Conservation (phyloP, 2,113 vertebrate genomes). For the Naja naja region DNA sequence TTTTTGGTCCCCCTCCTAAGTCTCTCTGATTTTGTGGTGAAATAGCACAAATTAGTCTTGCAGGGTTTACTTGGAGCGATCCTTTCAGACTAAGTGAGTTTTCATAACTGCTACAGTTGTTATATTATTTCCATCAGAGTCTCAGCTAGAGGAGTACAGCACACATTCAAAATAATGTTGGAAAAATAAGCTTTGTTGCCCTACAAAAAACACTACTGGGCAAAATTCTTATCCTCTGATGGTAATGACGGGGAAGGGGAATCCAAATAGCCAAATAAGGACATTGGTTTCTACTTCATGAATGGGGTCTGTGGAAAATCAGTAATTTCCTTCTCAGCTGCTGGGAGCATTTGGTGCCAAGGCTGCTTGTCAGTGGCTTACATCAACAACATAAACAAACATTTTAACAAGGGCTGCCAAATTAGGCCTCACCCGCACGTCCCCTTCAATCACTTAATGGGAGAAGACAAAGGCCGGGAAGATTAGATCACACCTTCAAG, state of each 20-base stretch:
- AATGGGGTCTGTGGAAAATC: neutral
- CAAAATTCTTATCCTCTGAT: neutral
- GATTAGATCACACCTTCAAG: conserved; percentile 38
- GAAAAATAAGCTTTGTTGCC: neutral
- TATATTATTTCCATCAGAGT: neutral
- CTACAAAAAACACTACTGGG: neutral
- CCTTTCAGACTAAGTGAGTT: neutral
- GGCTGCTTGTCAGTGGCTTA: conserved; percentile 3
- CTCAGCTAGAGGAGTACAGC: neutral
- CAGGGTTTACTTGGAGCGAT: neutral
- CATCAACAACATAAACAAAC: neutral
- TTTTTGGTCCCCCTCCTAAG: neutral
- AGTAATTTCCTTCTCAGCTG: neutral
- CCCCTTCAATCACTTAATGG: neutral
- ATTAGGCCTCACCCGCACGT: neutral
- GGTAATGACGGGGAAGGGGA: neutral
- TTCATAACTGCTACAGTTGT: neutral
- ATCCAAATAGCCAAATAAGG: neutral
- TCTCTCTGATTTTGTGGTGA: neutral
- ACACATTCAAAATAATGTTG: neutral
- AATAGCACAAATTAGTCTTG: neutral
- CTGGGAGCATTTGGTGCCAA: neutral
- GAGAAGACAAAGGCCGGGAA: conserved; percentile 6
- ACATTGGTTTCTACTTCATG: conserved; percentile 16
- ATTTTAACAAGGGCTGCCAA: neutral